phyloP scores from a whole-genome alignment of 1,140 invertebrate species.

The Cepaea nemoralis region DNA sequence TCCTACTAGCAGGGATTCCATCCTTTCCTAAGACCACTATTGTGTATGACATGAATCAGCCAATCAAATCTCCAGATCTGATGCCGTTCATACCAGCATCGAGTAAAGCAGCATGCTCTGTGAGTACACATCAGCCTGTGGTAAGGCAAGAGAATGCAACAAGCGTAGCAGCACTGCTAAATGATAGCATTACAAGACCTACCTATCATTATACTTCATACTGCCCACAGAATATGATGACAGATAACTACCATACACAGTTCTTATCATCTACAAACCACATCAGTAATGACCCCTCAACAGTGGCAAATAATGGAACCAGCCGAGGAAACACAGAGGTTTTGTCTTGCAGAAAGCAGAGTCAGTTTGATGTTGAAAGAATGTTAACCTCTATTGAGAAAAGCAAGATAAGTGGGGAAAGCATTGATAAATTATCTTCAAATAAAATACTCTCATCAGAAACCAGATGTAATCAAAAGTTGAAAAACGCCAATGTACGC shows the following conservation, averaged over 20 bases:
- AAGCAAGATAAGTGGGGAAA: neutral
- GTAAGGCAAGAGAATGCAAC: neutral
- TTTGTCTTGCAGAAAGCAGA: neutral
- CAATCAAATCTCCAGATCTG: neutral
- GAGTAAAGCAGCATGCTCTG: too few relatives aligned
- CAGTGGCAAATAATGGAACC: neutral
- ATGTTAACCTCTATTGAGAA: neutral
- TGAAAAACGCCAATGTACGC: neutral
- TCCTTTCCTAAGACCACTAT: neutral
- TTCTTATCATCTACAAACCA: neutral
- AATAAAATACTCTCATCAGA: neutral
- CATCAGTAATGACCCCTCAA: neutral
- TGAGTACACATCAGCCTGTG: neutral
- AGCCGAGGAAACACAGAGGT: neutral
- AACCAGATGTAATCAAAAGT: neutral
- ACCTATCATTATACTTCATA: too few relatives aligned
- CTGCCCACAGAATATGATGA: neutral
- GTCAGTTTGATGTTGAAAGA: neutral
- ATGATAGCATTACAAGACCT: too few relatives aligned
- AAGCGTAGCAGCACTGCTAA: neutral
- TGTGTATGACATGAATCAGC: neutral
- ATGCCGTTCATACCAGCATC: neutral
- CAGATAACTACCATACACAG: too few relatives aligned
- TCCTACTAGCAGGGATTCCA: neutral
- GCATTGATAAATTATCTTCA: neutral